Evolutionary conservation across 2,797 vertebrate genomes (phyloP).

Genomic region (Enteromius unitaeniatus): DNA sequence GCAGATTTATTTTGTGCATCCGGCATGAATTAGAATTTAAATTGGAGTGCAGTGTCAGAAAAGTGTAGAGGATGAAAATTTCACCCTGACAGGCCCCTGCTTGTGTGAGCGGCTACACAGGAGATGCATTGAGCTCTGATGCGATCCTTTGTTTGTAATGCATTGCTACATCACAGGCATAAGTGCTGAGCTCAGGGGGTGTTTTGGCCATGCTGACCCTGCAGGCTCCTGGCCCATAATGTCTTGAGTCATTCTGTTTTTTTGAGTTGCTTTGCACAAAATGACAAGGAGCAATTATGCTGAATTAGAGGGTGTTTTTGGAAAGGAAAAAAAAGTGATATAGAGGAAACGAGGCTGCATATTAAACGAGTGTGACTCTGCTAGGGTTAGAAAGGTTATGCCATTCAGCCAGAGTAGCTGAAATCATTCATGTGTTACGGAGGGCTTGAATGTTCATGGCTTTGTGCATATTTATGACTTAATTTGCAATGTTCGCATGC

Average conservation of each 20-base stretch:
- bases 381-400: slow-evolving; percentile 50
- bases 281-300: slow-evolving; percentile 52
- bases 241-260: slow-evolving; percentile 38
- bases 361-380: slow-evolving; percentile 38
- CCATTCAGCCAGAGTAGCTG: slow-evolving; percentile 52
- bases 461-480: slow-evolving; percentile 19
- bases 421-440: slow-evolving; percentile 24
- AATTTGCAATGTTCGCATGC: neutral
- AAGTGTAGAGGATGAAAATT: neutral
- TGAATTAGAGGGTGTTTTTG: slow-evolving; percentile 38
- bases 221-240: slow-evolving; percentile 28
- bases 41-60: neutral
- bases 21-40: neutral
- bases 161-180: slow-evolving; percentile 15
- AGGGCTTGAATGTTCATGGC: neutral
- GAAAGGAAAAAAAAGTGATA: neutral
- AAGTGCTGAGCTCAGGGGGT: slow-evolving; percentile 45
- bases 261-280: slow-evolving; percentile 44
- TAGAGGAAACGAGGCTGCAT: slow-evolving; percentile 12
- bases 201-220: slow-evolving; percentile 37
- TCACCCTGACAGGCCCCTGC: neutral
- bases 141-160: slow-evolving; percentile 18
- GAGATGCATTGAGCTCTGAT: neutral
- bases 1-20: neutral
- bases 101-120: neutral